These are phyloP conservation scores for Proteles cristata DNA, from an alignment of 2,113 vertebrate genomes.

Conservation along the genomic window DNA sequence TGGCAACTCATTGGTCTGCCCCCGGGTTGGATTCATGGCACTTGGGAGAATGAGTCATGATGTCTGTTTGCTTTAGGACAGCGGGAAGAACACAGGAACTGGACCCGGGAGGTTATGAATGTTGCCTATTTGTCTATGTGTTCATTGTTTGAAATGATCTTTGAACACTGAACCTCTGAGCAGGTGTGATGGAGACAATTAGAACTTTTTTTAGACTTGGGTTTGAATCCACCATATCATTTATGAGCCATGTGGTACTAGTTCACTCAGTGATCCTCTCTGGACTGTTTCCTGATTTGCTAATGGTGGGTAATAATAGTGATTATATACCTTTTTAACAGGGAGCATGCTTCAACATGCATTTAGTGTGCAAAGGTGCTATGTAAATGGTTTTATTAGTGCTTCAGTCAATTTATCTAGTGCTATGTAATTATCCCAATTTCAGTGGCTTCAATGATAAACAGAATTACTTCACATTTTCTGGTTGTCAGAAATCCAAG, in stretches of 20 bases:
- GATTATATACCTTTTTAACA: background rate
- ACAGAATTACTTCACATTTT: background rate
- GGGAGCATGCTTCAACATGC: background rate
- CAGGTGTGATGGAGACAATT: background rate
- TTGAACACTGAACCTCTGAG: background rate
- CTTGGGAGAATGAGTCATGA: background rate
- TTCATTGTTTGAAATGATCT: background rate
- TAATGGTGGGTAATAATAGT: background rate
- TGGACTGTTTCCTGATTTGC: background rate
- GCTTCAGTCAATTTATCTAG: background rate
- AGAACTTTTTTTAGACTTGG: background rate
- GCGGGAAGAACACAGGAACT: background rate
- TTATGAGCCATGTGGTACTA: fast-evolving
- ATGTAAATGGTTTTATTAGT: background rate
- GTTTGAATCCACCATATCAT: background rate
- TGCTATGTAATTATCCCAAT: background rate
- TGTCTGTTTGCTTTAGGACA: background rate
- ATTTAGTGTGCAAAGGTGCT: background rate
- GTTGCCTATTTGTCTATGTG: background rate
- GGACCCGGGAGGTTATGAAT: background rate
- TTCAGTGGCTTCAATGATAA: background rate
- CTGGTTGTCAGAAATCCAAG: background rate
- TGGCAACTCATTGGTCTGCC: too few species aligned
- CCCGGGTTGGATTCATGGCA: background rate
- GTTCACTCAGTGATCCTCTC: background rate